Evolutionary conservation across 2,888 invertebrate genomes (phyloP).

Genomic region (Laspeyria flexula): DNA sequence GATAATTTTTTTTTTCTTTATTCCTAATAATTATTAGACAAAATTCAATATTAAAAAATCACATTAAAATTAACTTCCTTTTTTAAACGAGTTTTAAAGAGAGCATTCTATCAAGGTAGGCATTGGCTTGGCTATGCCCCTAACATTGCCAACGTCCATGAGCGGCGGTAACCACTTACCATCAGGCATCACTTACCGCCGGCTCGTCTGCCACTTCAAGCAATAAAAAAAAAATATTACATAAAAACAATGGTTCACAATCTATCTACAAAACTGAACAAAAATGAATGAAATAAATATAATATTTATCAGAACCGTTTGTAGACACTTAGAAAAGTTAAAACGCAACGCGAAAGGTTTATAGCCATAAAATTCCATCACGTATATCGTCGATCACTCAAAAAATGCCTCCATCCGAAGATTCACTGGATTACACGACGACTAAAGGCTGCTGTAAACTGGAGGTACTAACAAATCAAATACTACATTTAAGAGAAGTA

Average conservation of each 20-base stretch:
- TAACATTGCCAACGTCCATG: no score
- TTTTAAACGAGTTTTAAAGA: no score
- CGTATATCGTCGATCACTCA: conserved; percentile 13
- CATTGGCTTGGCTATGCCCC: no score
- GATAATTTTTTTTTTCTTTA: no score
- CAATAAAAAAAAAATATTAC: background rate
- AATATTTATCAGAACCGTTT: conserved; percentile 1
- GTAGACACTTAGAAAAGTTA: background rate
- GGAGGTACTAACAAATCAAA: background rate
- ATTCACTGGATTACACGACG: conserved; percentile 4
- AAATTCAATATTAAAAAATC: no score
- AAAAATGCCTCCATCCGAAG: conserved; percentile 11
- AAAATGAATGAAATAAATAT: background rate
- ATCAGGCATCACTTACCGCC: no score
- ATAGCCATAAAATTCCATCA: conserved; percentile 3
- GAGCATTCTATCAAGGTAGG: no score
- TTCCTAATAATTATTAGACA: no score
- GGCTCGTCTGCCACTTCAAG: no score
- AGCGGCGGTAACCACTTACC: no score
- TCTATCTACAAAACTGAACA: background rate
- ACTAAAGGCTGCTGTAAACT: background rate
- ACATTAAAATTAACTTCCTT: no score
- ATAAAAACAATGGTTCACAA: background rate
- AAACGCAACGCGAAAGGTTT: conserved; percentile 5
- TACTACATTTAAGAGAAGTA: background rate